Percentiles rank a stretch among this genome's conserved stretches.
These are phyloP conservation scores for Adelosebastes latens DNA, from an alignment of 2,797 vertebrate species.

Conservation along the genomic window DNA sequence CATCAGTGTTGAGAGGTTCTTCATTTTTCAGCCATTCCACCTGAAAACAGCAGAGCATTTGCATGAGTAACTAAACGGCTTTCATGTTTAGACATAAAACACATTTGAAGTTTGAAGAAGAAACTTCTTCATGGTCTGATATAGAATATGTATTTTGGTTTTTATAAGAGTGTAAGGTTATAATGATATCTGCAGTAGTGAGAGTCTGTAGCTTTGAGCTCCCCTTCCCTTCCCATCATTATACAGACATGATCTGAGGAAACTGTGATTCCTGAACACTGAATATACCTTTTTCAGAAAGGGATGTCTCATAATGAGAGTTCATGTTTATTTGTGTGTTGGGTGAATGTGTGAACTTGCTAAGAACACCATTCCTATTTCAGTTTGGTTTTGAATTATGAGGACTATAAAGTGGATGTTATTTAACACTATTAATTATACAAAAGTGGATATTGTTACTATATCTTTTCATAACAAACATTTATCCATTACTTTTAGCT, in stretches of 20 bases:
- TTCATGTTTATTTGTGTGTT: neutral
- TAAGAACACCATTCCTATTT: neutral
- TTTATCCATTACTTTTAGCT: too few species aligned
- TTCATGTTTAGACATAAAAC: neutral
- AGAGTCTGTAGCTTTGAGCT: neutral
- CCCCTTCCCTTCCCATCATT: neutral
- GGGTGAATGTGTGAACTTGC: neutral
- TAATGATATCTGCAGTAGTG: neutral
- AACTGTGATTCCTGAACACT: neutral
- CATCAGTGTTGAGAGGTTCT: conserved; percentile 87
- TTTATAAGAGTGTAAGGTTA: neutral
- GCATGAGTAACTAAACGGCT: neutral
- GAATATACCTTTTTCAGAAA: neutral
- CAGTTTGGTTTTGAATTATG: neutral
- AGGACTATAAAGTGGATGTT: too few species aligned
- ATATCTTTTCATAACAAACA: too few species aligned
- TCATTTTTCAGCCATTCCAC: conserved; percentile 99
- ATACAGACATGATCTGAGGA: neutral
- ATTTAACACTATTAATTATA: too few species aligned
- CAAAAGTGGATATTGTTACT: too few species aligned
- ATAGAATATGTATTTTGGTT: neutral
- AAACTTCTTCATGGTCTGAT: neutral
- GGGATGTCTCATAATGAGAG: neutral
- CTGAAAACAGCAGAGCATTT: conserved; percentile 69
- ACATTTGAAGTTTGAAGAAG: too few species aligned